phyloP scores from a whole-genome alignment of 2,888 invertebrate genomes.

The Sussaba pulchella region DNA sequence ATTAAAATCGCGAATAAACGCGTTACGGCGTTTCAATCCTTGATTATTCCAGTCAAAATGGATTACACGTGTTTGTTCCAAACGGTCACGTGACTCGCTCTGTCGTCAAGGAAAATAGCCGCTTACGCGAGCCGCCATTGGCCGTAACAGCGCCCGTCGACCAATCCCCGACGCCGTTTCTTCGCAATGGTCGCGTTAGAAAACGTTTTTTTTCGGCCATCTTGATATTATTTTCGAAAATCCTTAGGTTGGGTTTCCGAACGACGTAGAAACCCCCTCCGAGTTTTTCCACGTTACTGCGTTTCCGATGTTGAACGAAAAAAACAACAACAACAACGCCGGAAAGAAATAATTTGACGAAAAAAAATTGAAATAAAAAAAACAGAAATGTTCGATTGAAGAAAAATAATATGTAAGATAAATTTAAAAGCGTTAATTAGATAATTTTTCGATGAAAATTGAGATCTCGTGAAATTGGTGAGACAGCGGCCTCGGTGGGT shows the following conservation, averaged over 20 bases:
- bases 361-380: neutral
- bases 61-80: slow-evolving; percentile 78
- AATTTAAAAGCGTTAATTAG: slow-evolving; percentile 59
- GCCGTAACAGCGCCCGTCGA: slow-evolving; percentile 59
- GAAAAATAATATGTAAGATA: no score
- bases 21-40: neutral
- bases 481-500: slow-evolving; percentile 80
- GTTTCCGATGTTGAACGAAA: neutral
- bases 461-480: slow-evolving; percentile 70
- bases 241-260: slow-evolving; percentile 73
- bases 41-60: slow-evolving; percentile 68
- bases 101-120: slow-evolving; percentile 69
- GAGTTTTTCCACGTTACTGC: slow-evolving; percentile 37
- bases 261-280: slow-evolving; percentile 30
- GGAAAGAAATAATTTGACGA: slow-evolving; percentile 2
- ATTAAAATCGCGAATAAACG: neutral
- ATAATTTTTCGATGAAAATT: slow-evolving; percentile 78
- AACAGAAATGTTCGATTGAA: neutral
- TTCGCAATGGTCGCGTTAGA: slow-evolving; percentile 78
- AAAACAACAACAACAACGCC: no score
- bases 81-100: slow-evolving; percentile 75
- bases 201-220: slow-evolving; percentile 80
- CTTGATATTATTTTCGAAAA: slow-evolving; percentile 84
- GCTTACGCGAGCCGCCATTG: slow-evolving; percentile 70
- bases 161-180: slow-evolving; percentile 76